phyloP scores from a whole-genome alignment of 2,888 invertebrate species.

The Andrena flavipes region DNA sequence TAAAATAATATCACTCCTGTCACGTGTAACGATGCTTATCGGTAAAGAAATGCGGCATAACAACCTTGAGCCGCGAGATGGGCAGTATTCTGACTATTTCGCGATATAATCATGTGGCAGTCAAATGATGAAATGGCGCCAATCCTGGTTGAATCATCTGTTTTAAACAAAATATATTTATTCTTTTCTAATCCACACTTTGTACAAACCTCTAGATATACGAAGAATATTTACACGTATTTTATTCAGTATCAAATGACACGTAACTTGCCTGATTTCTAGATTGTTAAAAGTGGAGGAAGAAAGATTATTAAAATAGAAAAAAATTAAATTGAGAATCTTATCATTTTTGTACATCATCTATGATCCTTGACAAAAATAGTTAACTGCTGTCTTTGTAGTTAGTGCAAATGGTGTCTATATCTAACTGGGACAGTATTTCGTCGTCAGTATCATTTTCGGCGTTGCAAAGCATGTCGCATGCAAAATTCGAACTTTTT shows the following conservation, averaged over 20 bases:
- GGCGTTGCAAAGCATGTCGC: slow-evolving; percentile 1
- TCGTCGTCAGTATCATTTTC: slow-evolving; percentile 77
- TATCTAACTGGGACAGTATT: slow-evolving; percentile 78
- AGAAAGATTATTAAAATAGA: too few species aligned
- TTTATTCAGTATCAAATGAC: neutral
- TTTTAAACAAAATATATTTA: slow-evolving; percentile 23
- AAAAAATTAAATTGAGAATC: too few species aligned
- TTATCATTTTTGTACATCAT: neutral
- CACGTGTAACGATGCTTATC: neutral
- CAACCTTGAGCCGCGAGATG: neutral
- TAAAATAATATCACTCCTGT: neutral
- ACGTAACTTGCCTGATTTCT: neutral
- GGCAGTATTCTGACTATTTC: neutral
- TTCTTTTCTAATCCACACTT: slow-evolving; percentile 28
- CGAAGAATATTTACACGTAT: slow-evolving; percentile 27
- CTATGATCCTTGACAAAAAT: neutral
- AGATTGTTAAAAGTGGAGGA: too few species aligned
- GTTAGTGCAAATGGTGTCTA: slow-evolving; percentile 70
- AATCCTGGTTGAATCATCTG: neutral
- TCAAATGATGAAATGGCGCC: neutral
- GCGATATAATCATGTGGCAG: neutral
- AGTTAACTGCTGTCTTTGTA: slow-evolving; percentile 23
- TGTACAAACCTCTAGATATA: slow-evolving; percentile 13
- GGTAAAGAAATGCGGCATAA: neutral
- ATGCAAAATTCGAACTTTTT: neutral